These are phyloP conservation scores for Perca flavescens DNA, from an alignment of 2,113 vertebrate genomes.

Conservation along the genomic window DNA sequence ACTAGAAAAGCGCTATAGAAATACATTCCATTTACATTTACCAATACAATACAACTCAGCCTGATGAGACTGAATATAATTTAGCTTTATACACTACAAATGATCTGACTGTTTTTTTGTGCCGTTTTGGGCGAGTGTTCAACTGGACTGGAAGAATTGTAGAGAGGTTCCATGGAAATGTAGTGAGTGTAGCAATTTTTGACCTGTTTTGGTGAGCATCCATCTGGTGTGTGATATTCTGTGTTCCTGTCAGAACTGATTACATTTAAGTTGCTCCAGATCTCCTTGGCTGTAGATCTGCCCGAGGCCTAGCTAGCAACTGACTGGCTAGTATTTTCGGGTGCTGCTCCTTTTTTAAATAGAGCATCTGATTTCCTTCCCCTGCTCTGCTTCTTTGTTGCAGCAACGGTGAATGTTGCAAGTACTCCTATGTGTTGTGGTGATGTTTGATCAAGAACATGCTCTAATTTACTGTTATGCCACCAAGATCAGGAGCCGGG, in stretches of 20 bases:
- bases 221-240: slow-evolving; percentile 18
- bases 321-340: slow-evolving; percentile 52
- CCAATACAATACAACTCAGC: no score
- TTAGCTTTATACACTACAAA: neutral
- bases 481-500: slow-evolving; percentile 32
- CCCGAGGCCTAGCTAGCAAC: slow-evolving; percentile 28
- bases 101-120: no score
- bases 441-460: slow-evolving; percentile 53
- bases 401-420: slow-evolving; percentile 20
- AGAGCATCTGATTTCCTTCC: slow-evolving; percentile 50
- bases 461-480: slow-evolving; percentile 50
- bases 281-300: slow-evolving; percentile 37
- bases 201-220: slow-evolving; percentile 21
- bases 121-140: neutral
- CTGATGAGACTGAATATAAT: neutral
- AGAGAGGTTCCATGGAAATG: neutral
- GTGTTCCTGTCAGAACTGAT: slow-evolving; percentile 21
- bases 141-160: neutral
- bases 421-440: slow-evolving; percentile 39
- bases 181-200: neutral
- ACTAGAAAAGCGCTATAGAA: no score
- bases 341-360: slow-evolving; percentile 40
- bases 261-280: slow-evolving; percentile 34
- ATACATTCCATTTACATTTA: no score
- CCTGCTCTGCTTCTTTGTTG: slow-evolving; percentile 33